Evolutionary conservation across 2,113 vertebrate species (phyloP), one percentile per base, ranked within the genome.

Genomic region (Zapus hudsonius): DNA sequence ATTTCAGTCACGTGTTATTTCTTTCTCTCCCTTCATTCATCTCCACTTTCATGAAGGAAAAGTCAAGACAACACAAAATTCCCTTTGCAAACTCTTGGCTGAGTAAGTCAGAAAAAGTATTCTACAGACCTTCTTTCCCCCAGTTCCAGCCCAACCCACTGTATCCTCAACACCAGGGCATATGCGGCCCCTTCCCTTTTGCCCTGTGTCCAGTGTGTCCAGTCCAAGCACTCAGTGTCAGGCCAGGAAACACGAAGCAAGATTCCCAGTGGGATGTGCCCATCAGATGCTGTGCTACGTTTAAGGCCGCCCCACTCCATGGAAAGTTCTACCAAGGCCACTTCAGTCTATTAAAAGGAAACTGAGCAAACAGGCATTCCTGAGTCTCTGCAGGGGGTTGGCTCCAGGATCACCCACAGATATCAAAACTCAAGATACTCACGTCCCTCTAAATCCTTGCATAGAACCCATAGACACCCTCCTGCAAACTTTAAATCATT

Each of bases 21-120:
- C 55, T 87, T 84, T 84, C 79, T 73, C n/a, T 47, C 22, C 52
- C 40, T 61, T 75, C 42, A 15, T 89, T 87, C 84, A 52, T 59
- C 42, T 38, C 23, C 61, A 73, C 55, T 79, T 92, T 44, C 70
- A 70, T 66, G 47, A 70, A 78, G 88, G 59, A 78, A 92, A 91
- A 83, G 81, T 88, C 27, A 61, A 7, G 17, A 40, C 6, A 25
- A 7, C 47, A 33, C 20, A 40, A 87, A 86, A 57, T 16, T 69
- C 82, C 64, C 47, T 66, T 91, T 81, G 67, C 69, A 40, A 31
- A 20, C 7, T 67, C 76, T 44, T 0, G 4, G 47, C 81, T 87
- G 74, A 72, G 42, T 74, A 31, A 72, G 59, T 67, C 63, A 63
- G 29, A 40, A 33, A 52, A 78, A 78, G 25, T 57, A 40, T 12